Base-by-base conservation (phyloP, 2,797 vertebrate genomes). In the Sphenodon punctatus region DNA sequence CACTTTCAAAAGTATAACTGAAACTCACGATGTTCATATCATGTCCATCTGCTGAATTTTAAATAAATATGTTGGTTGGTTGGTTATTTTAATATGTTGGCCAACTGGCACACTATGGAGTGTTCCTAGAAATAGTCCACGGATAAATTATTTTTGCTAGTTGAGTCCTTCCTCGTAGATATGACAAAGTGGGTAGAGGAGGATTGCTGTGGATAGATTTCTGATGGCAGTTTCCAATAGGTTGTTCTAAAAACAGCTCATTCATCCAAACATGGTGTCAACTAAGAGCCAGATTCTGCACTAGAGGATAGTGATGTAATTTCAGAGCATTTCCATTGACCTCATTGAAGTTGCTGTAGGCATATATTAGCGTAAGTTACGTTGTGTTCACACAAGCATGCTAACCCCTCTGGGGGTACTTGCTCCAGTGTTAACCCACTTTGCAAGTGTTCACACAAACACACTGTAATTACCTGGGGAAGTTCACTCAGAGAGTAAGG, bases 41-140 rank as follows among this genome's bases (percentile, higher is more conserved):
- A 96, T 96, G 97, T 98, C 98, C 98, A 98, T 98, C 98, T 98
- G 98, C 97, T 94, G 94, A 97, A 97, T 96, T 93, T 95, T 96
- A 95, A 96, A 96, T 96, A 96, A 96, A 96, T 96, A 96, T 95
- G 94, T 95, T 94, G 90, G 94, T 93, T 94, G 90, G 94, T 93
- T 94, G 95, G 94, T 95, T 95, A 95, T 95, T 95, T 95, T 95
- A 95, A 93, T 94, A 94, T 92, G 93, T 90, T 93, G 89, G 94
- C 94, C 94, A 95, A 96, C 94, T 95, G 93, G 93, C 93, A 94
- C 94, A 94, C 92, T 88, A 93, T 92, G 91, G 94, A 93, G 91
- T 94, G 86, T 92, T 91, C 93, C 93, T 94, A 94, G 94, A 94
- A 93, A 95, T 95, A 95, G 89, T 92, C 92, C 92, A 80, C 92